Base-by-base conservation (phyloP, 2,113 vertebrate species). In the Martes martes region DNA sequence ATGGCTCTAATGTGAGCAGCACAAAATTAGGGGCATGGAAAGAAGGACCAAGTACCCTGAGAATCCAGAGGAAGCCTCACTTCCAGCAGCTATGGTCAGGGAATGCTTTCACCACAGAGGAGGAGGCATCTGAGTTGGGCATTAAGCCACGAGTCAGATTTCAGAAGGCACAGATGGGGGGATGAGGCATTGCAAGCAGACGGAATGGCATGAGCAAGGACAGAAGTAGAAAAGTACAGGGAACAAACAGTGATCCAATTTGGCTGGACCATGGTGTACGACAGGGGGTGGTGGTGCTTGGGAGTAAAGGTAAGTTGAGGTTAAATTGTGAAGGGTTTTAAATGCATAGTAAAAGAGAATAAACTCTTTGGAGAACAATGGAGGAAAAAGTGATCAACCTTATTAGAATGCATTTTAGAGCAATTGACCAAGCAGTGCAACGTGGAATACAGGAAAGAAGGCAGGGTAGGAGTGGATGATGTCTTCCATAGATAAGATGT, bases 141-240 rank as follows among this genome's bases (percentile, higher is more conserved):
- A n/a, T 5, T 26, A 16, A 97, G 96, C 95, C 94, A 52, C 3
- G 59, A 82, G 79, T 95, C 87, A 42, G 65, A 74, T 95, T 96
- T 94, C 96, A 98, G 83, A 89, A 94, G 59, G 59, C 87, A 57
- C 63, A 94, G 90, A 67, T 95, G 61, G 87, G 57, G 26, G n/a
- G 36, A 78, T 47, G 50, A 94, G 59, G 52, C 80, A 47, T 21
- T 65, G 36, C 65, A 63, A 84, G 91, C 69, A 86, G 93, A 89
- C 13, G 26, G 82, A 71, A 86, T 73, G 61, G 79, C 87, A 94
- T 78, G 89, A 93, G 67, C 95, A 90, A 94, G 59, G 84, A 83
- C 93, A 94, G 88, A 94, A 94, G 65, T 63, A 59, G 80, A 95
- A 92, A 89, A 74, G 81, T 59, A 65, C 65, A 69, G 39, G 88